Conservation (phyloP, 2,113 vertebrate genomes). For the Bubo scandiacus region DNA sequence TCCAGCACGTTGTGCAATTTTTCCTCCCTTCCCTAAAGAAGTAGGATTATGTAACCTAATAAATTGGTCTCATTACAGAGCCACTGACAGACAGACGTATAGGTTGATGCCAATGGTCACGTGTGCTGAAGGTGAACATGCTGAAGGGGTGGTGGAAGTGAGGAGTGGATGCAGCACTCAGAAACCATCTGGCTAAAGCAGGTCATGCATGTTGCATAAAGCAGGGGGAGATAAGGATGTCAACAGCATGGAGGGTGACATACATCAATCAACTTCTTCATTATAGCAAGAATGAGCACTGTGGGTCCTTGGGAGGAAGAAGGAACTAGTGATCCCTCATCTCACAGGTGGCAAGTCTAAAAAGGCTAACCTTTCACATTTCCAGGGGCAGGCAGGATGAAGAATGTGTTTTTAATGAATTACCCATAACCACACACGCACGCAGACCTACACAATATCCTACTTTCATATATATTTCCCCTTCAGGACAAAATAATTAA, state of each 20-base stretch:
- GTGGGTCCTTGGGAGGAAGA: constrained; percentile 37
- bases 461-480: not conserved
- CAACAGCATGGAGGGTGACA: constrained; percentile 53
- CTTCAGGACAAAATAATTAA: not conserved
- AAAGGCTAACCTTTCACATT: constrained; percentile 66
- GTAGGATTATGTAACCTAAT: constrained; percentile 80
- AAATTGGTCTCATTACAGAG: constrained; percentile 83
- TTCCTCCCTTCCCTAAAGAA: constrained; percentile 39
- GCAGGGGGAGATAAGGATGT: constrained; percentile 69
- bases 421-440: not conserved
- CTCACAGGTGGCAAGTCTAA: constrained; percentile 65
- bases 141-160: not conserved
- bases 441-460: not conserved
- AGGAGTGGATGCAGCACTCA: constrained; percentile 53
- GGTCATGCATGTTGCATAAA: constrained; percentile 65
- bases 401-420: constrained; percentile 51
- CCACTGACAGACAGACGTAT: constrained; percentile 83
- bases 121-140: constrained; percentile 56
- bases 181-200: constrained; percentile 62
- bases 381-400: constrained; percentile 41
- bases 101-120: constrained; percentile 71
- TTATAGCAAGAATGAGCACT: constrained; percentile 67
- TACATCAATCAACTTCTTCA: constrained; percentile 77
- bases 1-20: constrained; percentile 33
- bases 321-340: constrained; percentile 22